phyloP scores from a whole-genome alignment of 2,113 vertebrate genomes.

The Enhydra lutris region DNA sequence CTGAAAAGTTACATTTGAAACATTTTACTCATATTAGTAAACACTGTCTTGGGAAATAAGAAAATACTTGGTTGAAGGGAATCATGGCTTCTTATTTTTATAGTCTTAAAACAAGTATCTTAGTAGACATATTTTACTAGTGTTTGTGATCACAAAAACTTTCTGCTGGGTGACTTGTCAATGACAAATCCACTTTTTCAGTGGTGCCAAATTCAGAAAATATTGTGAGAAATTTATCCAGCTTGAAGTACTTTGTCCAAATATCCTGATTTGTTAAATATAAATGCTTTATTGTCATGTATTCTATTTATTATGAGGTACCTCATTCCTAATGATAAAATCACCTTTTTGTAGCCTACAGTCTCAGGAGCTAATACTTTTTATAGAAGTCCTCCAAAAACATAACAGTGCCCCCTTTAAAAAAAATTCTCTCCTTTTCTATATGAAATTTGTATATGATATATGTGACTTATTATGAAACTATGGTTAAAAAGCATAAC shows the following conservation, averaged over 20 bases:
- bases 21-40: background rate
- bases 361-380: background rate
- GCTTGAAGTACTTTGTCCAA: conserved; percentile 23
- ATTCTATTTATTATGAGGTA: background rate
- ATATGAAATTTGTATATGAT: background rate
- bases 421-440: background rate
- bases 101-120: conserved; percentile 7
- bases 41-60: background rate
- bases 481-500: background rate
- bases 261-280: conserved; percentile 15
- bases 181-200: conserved; percentile 61
- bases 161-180: conserved; percentile 33
- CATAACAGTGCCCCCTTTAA: background rate
- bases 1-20: background rate
- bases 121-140: conserved; percentile 48
- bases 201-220: conserved; percentile 53
- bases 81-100: conserved; percentile 16
- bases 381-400: background rate
- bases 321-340: background rate
- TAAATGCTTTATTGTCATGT: background rate
- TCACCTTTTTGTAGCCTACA: background rate
- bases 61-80: background rate
- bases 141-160: conserved; percentile 55
- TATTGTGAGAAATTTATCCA: conserved; percentile 42
- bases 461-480: background rate